Conservation (phyloP, 2,797 vertebrate genomes). For the Aphelocoma californica region DNA sequence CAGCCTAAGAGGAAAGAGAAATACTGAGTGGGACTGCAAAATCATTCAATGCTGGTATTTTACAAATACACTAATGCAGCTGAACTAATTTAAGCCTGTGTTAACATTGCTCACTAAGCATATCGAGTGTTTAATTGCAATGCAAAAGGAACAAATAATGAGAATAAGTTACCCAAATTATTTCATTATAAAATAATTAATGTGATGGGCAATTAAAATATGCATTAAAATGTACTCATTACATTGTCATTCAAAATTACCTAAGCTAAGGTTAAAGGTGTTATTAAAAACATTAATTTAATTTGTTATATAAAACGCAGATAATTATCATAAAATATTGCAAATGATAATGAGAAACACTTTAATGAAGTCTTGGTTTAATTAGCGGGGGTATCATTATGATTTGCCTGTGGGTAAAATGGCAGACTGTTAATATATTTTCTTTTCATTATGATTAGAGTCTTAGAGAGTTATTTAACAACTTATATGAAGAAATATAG, state of each 20-base stretch:
- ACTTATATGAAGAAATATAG: constrained; percentile 52
- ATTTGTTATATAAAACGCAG: constrained; percentile 65
- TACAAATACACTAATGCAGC: background rate
- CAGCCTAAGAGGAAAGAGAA: background rate
- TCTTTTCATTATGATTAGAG: constrained; percentile 62
- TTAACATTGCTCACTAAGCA: constrained; percentile 58
- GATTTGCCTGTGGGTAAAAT: constrained; percentile 61
- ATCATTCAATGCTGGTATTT: background rate
- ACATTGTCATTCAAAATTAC: constrained; percentile 68
- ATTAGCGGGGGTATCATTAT: constrained; percentile 53
- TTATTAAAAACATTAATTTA: constrained; percentile 78
- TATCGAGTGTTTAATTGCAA: constrained; percentile 56
- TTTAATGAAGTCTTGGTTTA: constrained; percentile 71
- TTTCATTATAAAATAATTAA: constrained; percentile 72
- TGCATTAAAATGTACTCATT: constrained; percentile 65
- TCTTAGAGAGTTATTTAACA: constrained; percentile 56
- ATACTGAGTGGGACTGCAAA: background rate
- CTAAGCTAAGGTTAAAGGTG: constrained; percentile 68
- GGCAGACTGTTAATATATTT: constrained; percentile 53
- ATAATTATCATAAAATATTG: constrained; percentile 76
- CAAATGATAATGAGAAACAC: constrained; percentile 61
- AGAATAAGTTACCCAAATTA: constrained; percentile 58
- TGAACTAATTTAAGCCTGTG: constrained; percentile 54
- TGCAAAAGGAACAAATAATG: constrained; percentile 58
- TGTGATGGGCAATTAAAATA: constrained; percentile 72